Base-by-base conservation (phyloP, 2,113 vertebrate genomes). In the Hippocampus comes region DNA sequence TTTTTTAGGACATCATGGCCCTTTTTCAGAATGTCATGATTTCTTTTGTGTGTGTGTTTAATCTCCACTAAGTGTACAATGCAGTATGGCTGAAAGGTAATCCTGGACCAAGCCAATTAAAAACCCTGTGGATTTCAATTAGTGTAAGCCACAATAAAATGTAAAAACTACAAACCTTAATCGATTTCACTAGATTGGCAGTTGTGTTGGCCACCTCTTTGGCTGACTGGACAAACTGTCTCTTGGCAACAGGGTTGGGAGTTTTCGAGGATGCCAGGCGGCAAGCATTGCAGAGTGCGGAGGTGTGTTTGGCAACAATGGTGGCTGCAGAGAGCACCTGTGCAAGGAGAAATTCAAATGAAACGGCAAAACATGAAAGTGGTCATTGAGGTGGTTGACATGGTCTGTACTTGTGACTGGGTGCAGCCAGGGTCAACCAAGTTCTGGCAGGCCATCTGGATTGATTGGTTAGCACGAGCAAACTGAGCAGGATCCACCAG, bases 141-240 rank as follows among this genome's bases (percentile, higher is more conserved):
- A 38, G 34, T 6, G 34, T 38, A 38, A 38, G 34, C 34, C 34
- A 38, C 34, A 38, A 38, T 38, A 38, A 38, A 38, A 6, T 38
- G 34, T 38, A 2, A 38, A 2, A 38, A 34, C 5, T 41, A 81
- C 0, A 3, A 68, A 99, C 97, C 94, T 98, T 99, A 68, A 99
- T 99, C 80, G 97, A 98, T 89, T 99, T 99, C 86, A 99, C 97
- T 20, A 99, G 92, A 85, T 99, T 98, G 76, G 97, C 96, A 0
- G 97, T 99, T 88, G 95, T 99, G 90, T 99, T 99, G 75, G 97
- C 97, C 91, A 99, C 97, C 64, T 99, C 97, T 81, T 99, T 99
- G 86, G 97, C 97, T 0, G 96, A 99, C 74, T 99, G 97, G 75
- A 99, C 97, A 1, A 99, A 99, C 89, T 99, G 97, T 80, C 97